Percentiles rank a stretch among this genome's conserved stretches.
Evolutionary conservation across 2,888 invertebrate genomes (phyloP).

Genomic region (Tenthredo distinguenda): DNA sequence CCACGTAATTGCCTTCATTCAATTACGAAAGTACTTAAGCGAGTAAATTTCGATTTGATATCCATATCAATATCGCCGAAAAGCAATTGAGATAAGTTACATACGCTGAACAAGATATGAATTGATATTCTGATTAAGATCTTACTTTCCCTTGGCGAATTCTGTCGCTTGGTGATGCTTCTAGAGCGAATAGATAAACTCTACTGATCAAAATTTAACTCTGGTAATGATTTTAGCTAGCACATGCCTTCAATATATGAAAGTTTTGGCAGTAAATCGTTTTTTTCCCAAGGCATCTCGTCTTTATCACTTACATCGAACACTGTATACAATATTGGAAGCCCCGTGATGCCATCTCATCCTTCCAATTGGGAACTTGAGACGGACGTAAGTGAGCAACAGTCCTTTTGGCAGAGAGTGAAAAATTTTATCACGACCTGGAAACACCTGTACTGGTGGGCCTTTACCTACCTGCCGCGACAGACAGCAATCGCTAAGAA

Average conservation of each 20-base stretch:
- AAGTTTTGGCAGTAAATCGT: not conserved
- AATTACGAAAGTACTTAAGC: too few relatives aligned
- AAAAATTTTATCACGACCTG: not conserved
- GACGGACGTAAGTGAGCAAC: constrained; percentile 51
- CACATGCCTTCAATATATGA: too few relatives aligned
- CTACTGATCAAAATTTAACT: too few relatives aligned
- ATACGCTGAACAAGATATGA: too few relatives aligned
- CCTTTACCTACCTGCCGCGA: not conserved
- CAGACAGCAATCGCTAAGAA: constrained; percentile 56
- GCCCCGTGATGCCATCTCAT: constrained; percentile 60
- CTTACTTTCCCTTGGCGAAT: not conserved
- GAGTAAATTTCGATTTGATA: not conserved
- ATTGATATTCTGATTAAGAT: not conserved
- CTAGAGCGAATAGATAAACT: too few relatives aligned
- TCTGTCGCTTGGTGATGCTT: too few relatives aligned
- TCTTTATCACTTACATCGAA: constrained; percentile 30
- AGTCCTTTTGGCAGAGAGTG: constrained; percentile 55
- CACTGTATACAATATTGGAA: constrained; percentile 57
- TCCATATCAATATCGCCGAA: not conserved
- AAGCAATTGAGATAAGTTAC: too few relatives aligned
- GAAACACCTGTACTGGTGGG: not conserved
- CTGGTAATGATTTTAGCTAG: too few relatives aligned
- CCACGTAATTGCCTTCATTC: too few relatives aligned
- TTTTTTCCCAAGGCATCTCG: constrained; percentile 73
- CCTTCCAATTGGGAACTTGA: constrained; percentile 64